These are phyloP conservation scores for Drosophila lowei DNA, from an alignment of 1,140 invertebrate species.

Conservation along the genomic window DNA sequence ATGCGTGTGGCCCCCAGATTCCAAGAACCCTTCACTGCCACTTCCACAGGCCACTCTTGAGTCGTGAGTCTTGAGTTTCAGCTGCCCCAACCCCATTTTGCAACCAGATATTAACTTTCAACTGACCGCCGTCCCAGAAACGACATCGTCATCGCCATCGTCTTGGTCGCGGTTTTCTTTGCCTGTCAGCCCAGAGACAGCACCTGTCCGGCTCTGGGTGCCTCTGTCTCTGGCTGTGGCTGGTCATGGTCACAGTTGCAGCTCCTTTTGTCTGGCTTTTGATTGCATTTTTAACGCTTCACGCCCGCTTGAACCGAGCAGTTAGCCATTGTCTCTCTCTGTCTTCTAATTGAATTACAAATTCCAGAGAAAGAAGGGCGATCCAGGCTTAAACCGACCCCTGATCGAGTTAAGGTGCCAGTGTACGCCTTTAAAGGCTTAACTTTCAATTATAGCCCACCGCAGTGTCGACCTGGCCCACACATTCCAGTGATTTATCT, in stretches of 20 bases:
- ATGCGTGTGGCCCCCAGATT: slow-evolving; percentile 24
- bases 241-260: slow-evolving; percentile 68
- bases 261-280: slow-evolving; percentile 62
- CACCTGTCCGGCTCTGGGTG: slow-evolving; percentile 20
- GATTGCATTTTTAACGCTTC: slow-evolving; percentile 80
- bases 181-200: slow-evolving; percentile 35
- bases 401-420: slow-evolving; percentile 25
- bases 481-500: slow-evolving; percentile 55
- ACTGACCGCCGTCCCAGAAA: slow-evolving; percentile 13
- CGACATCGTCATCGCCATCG: slow-evolving; percentile 24
- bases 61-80: slow-evolving; percentile 56
- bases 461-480: neutral
- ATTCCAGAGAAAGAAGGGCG: slow-evolving; percentile 26
- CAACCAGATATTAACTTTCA: slow-evolving; percentile 70
- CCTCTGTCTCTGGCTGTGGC: slow-evolving; percentile 17
- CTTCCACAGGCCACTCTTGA: slow-evolving; percentile 13
- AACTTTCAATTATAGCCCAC: slow-evolving; percentile 43
- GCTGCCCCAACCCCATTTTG: slow-evolving; percentile 10
- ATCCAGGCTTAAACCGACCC: slow-evolving; percentile 7
- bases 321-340: neutral
- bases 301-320: slow-evolving; percentile 37
- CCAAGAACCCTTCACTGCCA: slow-evolving; percentile 63
- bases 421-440: slow-evolving; percentile 6
- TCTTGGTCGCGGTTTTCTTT: slow-evolving; percentile 55
- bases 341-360: slow-evolving; percentile 63